Percentiles rank a stretch among this genome's conserved stretches.
Conservation (phyloP, 2,797 vertebrate genomes). For the Novumbra hubbsi region DNA sequence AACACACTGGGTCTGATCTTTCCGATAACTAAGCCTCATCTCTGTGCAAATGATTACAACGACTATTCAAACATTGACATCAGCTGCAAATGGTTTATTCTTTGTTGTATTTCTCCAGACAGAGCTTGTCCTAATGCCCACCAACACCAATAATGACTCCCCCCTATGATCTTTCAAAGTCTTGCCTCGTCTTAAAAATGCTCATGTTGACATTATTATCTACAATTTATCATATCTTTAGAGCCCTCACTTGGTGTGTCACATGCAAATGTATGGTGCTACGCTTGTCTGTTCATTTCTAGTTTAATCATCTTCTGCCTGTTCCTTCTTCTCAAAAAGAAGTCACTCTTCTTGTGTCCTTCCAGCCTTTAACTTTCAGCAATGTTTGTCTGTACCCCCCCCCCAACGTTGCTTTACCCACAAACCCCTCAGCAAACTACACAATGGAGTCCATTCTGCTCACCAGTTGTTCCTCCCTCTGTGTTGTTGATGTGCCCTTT, state of each 20-base stretch:
- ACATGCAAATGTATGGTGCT: slow-evolving; percentile 38
- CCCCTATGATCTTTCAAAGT: slow-evolving; percentile 59
- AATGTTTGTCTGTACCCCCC: slow-evolving; percentile 18
- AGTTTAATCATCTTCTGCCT: slow-evolving; percentile 43
- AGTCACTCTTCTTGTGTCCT: not conserved
- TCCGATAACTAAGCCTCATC: slow-evolving; percentile 60
- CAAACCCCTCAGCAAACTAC: slow-evolving; percentile 41
- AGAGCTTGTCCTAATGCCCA: slow-evolving; percentile 61
- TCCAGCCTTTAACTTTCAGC: not conserved
- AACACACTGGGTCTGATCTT: slow-evolving; percentile 46
- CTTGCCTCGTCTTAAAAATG: slow-evolving; percentile 60
- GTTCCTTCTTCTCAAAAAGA: not conserved
- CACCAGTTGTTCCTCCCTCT: slow-evolving; percentile 59
- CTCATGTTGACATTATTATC: slow-evolving; percentile 62
- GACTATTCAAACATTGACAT: slow-evolving; percentile 75
- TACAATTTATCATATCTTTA: slow-evolving; percentile 71
- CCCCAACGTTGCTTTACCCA: slow-evolving; percentile 21
- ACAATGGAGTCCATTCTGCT: slow-evolving; percentile 67
- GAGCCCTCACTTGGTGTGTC: slow-evolving; percentile 42
- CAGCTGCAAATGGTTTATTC: slow-evolving; percentile 68
- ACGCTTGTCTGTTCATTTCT: slow-evolving; percentile 42
- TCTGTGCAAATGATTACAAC: slow-evolving; percentile 71
- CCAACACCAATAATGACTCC: slow-evolving; percentile 73
- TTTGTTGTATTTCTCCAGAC: slow-evolving; percentile 65
- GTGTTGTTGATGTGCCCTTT: slow-evolving; percentile 59